Evolutionary conservation across 2,888 invertebrate genomes (phyloP).

Genomic region (Trypoxylon attenuatum): DNA sequence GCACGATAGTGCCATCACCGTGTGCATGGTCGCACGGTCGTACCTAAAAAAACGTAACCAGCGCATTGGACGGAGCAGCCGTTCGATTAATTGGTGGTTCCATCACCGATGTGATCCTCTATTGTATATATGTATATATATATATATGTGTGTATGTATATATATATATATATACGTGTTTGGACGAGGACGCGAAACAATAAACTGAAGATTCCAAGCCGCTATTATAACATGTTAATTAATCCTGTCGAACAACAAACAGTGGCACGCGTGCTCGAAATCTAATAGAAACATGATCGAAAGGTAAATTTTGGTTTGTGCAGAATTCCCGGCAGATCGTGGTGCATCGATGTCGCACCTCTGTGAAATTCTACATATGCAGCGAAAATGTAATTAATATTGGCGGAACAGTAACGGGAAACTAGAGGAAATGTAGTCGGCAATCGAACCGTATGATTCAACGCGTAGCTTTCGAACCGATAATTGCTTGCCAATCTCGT

Average conservation of each 20-base stretch:
- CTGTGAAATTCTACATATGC: too few species aligned
- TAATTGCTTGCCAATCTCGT: slow-evolving; percentile 32
- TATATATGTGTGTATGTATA: too few species aligned
- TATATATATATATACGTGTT: too few species aligned
- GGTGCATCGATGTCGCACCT: slow-evolving; percentile 45
- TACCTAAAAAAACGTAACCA: too few species aligned
- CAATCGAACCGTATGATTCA: slow-evolving; percentile 32
- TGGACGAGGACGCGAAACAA: too few species aligned
- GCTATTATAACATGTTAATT: slow-evolving; percentile 39
- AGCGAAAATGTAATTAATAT: too few species aligned
- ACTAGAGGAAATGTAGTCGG: slow-evolving; percentile 10
- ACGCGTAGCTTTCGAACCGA: slow-evolving; percentile 7
- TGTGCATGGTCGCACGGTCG: too few species aligned
- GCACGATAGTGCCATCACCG: too few species aligned
- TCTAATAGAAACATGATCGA: slow-evolving; percentile 50
- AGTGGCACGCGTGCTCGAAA: slow-evolving; percentile 34
- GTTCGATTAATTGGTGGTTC: not conserved
- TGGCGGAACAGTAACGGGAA: not conserved
- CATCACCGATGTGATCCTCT: too few species aligned
- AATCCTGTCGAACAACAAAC: slow-evolving; percentile 40
- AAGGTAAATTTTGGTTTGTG: slow-evolving; percentile 46
- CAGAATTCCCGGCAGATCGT: slow-evolving; percentile 32
- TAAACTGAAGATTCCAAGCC: slow-evolving; percentile 20
- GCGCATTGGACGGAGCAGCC: too few species aligned
- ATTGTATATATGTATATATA: too few species aligned